Evolutionary conservation across 1,140 invertebrate species (phyloP), one percentile per base, ranked within the genome.

Genomic region (Solenopsis invicta): DNA sequence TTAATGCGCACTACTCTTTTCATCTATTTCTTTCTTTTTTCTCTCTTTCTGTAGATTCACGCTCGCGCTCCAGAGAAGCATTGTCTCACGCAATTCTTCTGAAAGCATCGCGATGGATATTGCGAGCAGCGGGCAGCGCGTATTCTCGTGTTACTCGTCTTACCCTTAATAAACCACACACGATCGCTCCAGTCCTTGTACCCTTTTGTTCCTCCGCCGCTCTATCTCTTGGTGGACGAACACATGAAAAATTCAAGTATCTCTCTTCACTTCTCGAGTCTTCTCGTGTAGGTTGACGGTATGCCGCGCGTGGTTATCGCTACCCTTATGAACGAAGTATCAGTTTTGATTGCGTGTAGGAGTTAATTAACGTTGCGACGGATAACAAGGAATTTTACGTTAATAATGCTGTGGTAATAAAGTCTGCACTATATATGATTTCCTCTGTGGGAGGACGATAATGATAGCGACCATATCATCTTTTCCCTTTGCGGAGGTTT

Each of bases 81-180:
- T 76, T 76, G 62, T 76, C 34, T 21, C 50, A 16, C 41, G 54
- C 75, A 76, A 89, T 88, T 88, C n/a, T 59, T 76, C 6, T 75
- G 85, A 76, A 69, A 88, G 54, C 21, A 56, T 24, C 61, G 10
- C 59, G 41, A 72, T 56, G 62, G 29, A 71, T 50, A 37, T 67
- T 16, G 61, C 75, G 61, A 21, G 24, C n/a, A 21, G 45, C 66
- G 18, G 24, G 41, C 52, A 10, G 41, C 29, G 8, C n/a, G 48
- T 64, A 12, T 62, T 61, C 29, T 74, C 56, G 48, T 29, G 72
- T 50, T 18, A 21, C 52, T 48, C 59, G 29, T 66, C 41, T 71
- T 71, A 56, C 0, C 50, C 41, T 84, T 84, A 75, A 74, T 59
- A 82, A 74, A 59, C 52, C 37, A 54, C 41, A 45, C 37, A 74